phyloP scores from a whole-genome alignment of 2,888 invertebrate species.

The Tipula vernalis region DNA sequence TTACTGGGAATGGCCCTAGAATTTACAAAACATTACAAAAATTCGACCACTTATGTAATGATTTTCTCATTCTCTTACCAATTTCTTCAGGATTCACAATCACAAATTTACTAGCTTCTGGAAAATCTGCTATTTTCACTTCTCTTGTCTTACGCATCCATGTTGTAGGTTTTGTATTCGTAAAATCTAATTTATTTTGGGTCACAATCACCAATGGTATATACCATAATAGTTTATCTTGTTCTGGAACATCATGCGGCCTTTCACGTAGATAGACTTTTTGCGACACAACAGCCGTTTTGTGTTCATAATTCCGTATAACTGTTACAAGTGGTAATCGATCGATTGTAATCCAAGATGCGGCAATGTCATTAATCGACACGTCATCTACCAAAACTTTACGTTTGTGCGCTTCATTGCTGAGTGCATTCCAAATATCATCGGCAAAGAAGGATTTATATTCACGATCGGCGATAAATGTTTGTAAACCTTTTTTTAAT shows the following conservation, averaged over 20 bases:
- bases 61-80: conserved; percentile 23
- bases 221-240: conserved; percentile 60
- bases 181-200: conserved; percentile 46
- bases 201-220: conserved; percentile 52
- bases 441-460: conserved; percentile 65
- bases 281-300: conserved; percentile 42
- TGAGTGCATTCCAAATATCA: conserved; percentile 66
- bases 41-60: background rate
- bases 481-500: conserved; percentile 59
- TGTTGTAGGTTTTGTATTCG: conserved; percentile 40
- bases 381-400: conserved; percentile 41
- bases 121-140: conserved; percentile 40
- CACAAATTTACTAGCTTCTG: conserved; percentile 48
- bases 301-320: conserved; percentile 50
- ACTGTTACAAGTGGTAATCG: conserved; percentile 64
- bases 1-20: conserved; percentile 63
- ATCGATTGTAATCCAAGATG: conserved; percentile 72
- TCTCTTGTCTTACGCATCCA: conserved; percentile 53
- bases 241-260: conserved; percentile 58
- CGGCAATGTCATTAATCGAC: conserved; percentile 57
- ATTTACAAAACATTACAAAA: background rate
- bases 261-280: conserved; percentile 60
- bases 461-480: conserved; percentile 53
- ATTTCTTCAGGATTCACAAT: conserved; percentile 77
- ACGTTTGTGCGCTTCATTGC: conserved; percentile 50